Conservation (phyloP, 2,888 invertebrate species). For the Alentia gelatinosa region DNA sequence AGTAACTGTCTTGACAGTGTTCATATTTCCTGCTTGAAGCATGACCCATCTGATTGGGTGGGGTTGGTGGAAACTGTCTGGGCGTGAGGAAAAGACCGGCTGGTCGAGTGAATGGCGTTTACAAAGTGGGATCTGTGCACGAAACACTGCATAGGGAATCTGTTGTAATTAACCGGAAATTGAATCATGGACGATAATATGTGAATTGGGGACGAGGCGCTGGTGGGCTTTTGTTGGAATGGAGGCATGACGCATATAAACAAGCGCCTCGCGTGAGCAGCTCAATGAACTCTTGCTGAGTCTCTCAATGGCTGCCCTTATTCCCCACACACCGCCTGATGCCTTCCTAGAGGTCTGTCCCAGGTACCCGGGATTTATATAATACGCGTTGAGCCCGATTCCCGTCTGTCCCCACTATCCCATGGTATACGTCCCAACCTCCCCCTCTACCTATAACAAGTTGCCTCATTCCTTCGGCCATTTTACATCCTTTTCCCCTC, state of each 20-base stretch:
- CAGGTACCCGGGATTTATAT: too few relatives aligned
- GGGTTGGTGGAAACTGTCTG: not conserved
- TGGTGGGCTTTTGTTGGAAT: not conserved
- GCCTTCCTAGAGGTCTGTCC: too few relatives aligned
- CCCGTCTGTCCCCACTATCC: too few relatives aligned
- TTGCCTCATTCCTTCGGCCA: too few relatives aligned
- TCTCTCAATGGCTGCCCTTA: not conserved
- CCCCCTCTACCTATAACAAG: too few relatives aligned
- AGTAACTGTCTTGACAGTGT: not conserved
- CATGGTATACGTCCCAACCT: too few relatives aligned
- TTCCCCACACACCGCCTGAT: not conserved
- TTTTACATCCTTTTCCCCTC: too few relatives aligned
- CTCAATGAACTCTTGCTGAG: not conserved
- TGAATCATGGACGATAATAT: constrained; percentile 33
- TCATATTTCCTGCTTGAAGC: not conserved
- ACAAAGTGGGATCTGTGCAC: not conserved
- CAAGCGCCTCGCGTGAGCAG: not conserved
- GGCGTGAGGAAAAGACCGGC: too few relatives aligned
- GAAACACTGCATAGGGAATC: not conserved
- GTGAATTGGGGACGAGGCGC: not conserved
- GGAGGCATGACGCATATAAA: not conserved
- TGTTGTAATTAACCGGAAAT: constrained; percentile 23
- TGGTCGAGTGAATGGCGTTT: not conserved
- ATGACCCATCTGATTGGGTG: not conserved
- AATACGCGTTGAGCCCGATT: too few relatives aligned